These are phyloP conservation scores for Lophura nycthemera DNA, from an alignment of 2,113 vertebrate genomes.

Conservation along the genomic window DNA sequence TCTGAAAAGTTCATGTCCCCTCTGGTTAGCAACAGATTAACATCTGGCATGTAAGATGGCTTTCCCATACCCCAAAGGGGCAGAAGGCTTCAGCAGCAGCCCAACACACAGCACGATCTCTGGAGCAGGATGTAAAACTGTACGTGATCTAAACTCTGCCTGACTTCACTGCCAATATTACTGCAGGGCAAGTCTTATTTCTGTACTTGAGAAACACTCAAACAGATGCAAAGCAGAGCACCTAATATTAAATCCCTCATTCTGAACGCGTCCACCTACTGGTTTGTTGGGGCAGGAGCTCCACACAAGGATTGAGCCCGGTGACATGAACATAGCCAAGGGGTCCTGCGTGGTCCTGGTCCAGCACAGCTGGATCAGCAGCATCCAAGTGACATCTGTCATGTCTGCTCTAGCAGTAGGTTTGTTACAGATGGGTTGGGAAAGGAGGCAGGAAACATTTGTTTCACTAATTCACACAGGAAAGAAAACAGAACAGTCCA, in stretches of 20 bases:
- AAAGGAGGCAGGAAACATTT: background rate
- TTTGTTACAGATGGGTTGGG: fast-evolving
- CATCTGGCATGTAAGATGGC: background rate
- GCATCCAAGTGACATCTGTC: background rate
- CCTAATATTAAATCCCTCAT: background rate
- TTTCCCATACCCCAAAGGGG: slow-evolving; percentile 23
- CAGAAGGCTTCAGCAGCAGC: background rate
- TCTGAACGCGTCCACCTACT: fast-evolving
- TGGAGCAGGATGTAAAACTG: background rate
- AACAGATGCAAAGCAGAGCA: background rate
- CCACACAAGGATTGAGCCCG: fast-evolving
- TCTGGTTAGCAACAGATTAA: slow-evolving; percentile 35
- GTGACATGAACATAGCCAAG: background rate
- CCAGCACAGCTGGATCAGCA: background rate
- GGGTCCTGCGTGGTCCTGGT: background rate
- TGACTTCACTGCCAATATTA: background rate
- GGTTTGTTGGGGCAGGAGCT: background rate
- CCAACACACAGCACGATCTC: background rate
- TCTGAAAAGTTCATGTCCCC: slow-evolving; percentile 27
- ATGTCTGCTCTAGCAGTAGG: background rate
- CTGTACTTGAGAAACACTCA: background rate
- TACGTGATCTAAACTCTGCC: slow-evolving; percentile 20
- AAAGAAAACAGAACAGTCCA: background rate
- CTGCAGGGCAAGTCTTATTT: background rate
- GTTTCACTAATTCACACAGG: background rate